These are phyloP conservation scores for Dicyrtomina minuta DNA, from an alignment of 2,888 invertebrate species.

Conservation along the genomic window DNA sequence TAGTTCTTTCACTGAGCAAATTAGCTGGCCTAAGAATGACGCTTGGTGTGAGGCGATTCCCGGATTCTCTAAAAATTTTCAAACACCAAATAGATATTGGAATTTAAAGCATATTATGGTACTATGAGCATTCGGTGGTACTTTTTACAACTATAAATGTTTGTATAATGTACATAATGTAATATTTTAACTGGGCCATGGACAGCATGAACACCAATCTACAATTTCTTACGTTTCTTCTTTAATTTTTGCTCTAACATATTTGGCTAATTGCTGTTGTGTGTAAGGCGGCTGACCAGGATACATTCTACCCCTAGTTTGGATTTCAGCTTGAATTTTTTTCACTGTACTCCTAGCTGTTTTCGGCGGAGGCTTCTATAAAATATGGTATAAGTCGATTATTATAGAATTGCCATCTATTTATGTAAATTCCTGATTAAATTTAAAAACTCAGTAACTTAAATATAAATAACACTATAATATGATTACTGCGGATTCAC, in stretches of 20 bases:
- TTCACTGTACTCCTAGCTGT: slow-evolving; percentile 33
- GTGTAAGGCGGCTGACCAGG: slow-evolving; percentile 44
- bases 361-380: slow-evolving; percentile 14
- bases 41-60: slow-evolving; percentile 18
- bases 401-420: too few relatives aligned
- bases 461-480: too few relatives aligned
- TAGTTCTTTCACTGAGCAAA: slow-evolving; percentile 22
- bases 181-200: too few relatives aligned
- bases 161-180: too few relatives aligned
- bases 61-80: slow-evolving; percentile 16
- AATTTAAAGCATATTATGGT: not conserved
- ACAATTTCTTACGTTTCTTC: slow-evolving; percentile 29
- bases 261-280: slow-evolving; percentile 41
- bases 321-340: slow-evolving; percentile 43
- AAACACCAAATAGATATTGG: too few relatives aligned
- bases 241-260: slow-evolving; percentile 42
- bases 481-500: too few relatives aligned
- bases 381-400: too few relatives aligned
- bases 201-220: not conserved
- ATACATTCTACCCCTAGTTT: slow-evolving; percentile 30
- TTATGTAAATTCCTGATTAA: too few relatives aligned
- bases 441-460: too few relatives aligned
- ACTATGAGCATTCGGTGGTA: too few relatives aligned
- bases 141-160: too few relatives aligned
- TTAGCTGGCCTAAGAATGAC: slow-evolving; percentile 24